phyloP scores from a whole-genome alignment of 1,140 invertebrate species.

The Orussus abietinus region DNA sequence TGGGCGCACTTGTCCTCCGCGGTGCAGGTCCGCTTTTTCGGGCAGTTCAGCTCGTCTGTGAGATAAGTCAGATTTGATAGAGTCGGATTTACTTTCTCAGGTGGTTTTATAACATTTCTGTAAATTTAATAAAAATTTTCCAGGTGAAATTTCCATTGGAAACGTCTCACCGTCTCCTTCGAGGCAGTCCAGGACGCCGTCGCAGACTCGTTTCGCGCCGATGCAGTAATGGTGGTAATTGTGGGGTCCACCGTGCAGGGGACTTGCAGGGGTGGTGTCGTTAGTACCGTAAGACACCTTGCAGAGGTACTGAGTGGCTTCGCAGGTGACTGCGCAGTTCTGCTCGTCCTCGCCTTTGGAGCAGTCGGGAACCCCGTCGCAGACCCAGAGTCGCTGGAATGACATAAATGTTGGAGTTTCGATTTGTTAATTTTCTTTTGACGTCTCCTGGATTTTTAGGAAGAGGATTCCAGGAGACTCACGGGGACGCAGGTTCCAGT shows the following conservation, averaged over 20 bases:
- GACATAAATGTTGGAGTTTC: not conserved
- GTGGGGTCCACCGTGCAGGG: conserved; percentile 12
- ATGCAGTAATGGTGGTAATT: conserved; percentile 58
- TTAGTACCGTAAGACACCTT: conserved; percentile 45
- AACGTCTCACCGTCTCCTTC: conserved; percentile 57
- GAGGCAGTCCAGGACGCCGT: conserved; percentile 72
- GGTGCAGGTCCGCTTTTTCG: conserved; percentile 64
- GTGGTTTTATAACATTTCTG: no score
- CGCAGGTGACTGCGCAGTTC: conserved; percentile 67
- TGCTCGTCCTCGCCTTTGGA: conserved; percentile 78
- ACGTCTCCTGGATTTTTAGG: not conserved
- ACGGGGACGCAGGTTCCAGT: conserved; percentile 70
- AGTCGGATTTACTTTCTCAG: not conserved
- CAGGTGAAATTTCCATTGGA: conserved; percentile 7
- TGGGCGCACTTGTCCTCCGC: conserved; percentile 65
- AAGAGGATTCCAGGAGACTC: conserved; percentile 23
- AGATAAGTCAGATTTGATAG: conserved; percentile 16
- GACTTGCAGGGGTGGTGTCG: conserved; percentile 48
- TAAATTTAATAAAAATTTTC: conserved; percentile 8
- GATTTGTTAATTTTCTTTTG: conserved; percentile 4
- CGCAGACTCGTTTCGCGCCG: conserved; percentile 70
- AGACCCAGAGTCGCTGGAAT: conserved; percentile 71
- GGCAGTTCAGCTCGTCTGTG: conserved; percentile 72
- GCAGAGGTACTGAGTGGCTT: conserved; percentile 69
- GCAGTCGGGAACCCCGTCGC: conserved; percentile 83